Percentiles rank a stretch among this genome's conserved stretches.
These are phyloP conservation scores for Tangara arthus DNA, from an alignment of 2,797 vertebrate species.

Conservation along the genomic window DNA sequence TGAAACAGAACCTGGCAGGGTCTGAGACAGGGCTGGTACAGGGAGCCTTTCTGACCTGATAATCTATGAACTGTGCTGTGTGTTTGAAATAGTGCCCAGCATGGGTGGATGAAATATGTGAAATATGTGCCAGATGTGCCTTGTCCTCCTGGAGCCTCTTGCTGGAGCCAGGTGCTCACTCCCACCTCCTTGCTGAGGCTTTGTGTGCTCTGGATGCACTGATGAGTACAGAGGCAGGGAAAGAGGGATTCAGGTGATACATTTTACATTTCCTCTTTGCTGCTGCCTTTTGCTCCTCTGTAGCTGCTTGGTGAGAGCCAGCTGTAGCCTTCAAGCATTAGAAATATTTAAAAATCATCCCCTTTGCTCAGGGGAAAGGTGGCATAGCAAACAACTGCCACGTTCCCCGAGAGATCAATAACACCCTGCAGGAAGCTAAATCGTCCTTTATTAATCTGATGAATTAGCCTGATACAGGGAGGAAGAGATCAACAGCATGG, in stretches of 20 bases:
- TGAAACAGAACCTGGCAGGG: not conserved
- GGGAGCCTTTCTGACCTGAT: not conserved
- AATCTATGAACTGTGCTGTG: rapidly evolving
- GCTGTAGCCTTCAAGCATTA: not conserved
- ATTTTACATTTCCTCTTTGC: not conserved
- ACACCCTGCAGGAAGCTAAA: slow-evolving; percentile 55
- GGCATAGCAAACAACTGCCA: slow-evolving; percentile 1
- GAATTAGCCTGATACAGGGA: slow-evolving; percentile 52
- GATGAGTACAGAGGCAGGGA: not conserved
- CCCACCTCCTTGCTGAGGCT: not conserved
- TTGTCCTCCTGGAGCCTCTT: not conserved
- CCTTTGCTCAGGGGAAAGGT: not conserved
- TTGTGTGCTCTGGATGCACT: not conserved
- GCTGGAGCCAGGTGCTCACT: rapidly evolving
- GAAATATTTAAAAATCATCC: slow-evolving; percentile 48
- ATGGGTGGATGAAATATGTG: not conserved
- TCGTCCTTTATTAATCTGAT: slow-evolving; percentile 68
- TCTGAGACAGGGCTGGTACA: not conserved
- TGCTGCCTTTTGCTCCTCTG: not conserved
- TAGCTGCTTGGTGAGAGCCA: not conserved
- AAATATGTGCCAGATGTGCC: not conserved
- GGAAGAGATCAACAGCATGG: slow-evolving; percentile 54
- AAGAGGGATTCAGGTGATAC: not conserved
- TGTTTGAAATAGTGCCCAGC: rapidly evolving
- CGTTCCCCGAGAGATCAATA: slow-evolving; percentile 25